A percentile compares a stretch with the other conserved stretches of the same genome.
Conservation (phyloP, 2,113 vertebrate genomes). For the Mobula birostris region DNA sequence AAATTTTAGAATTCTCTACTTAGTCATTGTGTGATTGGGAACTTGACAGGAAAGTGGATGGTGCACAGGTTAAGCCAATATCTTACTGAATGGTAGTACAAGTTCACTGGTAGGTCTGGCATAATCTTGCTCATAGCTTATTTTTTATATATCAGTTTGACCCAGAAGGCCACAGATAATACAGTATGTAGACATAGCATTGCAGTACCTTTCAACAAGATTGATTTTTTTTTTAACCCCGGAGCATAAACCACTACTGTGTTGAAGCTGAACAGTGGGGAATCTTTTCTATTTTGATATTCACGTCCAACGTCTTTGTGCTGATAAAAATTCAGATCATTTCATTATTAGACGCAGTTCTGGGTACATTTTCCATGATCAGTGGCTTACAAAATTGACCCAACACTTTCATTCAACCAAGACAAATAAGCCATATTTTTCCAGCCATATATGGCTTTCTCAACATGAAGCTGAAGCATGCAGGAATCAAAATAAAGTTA, state of each 20-base stretch:
- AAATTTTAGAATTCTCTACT: no score
- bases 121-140: no score
- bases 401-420: constrained; percentile 6
- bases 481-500: neutral
- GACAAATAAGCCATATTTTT: constrained; percentile 12
- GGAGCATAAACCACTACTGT: neutral
- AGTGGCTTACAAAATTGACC: constrained; percentile 1
- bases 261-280: neutral
- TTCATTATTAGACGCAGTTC: neutral
- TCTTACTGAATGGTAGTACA: no score
- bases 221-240: neutral
- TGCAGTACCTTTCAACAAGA: neutral
- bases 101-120: no score
- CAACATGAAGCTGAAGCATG: neutral
- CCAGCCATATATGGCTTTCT: neutral
- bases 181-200: neutral
- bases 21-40: no score
- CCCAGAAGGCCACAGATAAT: no score
- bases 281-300: constrained; percentile 27
- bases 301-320: neutral
- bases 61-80: no score
- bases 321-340: constrained; percentile 15
- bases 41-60: no score
- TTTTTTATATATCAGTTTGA: no score
- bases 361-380: neutral